Percentiles rank a stretch among this genome's conserved stretches.
Evolutionary conservation across 2,113 vertebrate species (phyloP).

Genomic region (Turnix velox): DNA sequence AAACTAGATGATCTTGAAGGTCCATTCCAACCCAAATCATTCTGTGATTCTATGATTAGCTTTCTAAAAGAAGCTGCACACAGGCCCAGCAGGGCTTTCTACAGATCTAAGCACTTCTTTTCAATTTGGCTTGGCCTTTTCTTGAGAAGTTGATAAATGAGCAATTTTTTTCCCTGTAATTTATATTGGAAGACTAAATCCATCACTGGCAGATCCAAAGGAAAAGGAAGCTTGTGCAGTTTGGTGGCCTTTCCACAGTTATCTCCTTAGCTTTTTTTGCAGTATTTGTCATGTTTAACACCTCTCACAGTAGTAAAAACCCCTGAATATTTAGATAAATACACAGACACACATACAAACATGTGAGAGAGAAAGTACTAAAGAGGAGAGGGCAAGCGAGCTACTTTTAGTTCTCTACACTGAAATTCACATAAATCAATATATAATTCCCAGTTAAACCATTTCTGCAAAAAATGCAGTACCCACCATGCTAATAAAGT

Average conservation of each 20-base stretch:
- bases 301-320: accelerated
- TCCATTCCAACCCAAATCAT: no score
- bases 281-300: neutral
- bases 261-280: neutral
- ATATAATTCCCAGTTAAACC: neutral
- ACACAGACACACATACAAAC: neutral
- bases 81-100: neutral
- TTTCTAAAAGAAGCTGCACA: neutral
- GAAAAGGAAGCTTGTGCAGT: neutral
- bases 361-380: neutral
- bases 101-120: neutral
- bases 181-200: neutral
- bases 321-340: neutral
- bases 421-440: neutral
- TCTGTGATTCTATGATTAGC: neutral
- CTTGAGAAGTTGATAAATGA: neutral
- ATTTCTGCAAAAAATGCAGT: neutral
- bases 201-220: neutral
- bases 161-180: neutral
- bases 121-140: neutral
- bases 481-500: no score
- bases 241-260: neutral
- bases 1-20: no score
- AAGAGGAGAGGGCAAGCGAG: neutral
- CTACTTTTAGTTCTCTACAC: neutral